Evolutionary conservation across 2,888 invertebrate species (phyloP), one percentile per base, ranked within the genome.

Genomic region (Aphodius granarius): DNA sequence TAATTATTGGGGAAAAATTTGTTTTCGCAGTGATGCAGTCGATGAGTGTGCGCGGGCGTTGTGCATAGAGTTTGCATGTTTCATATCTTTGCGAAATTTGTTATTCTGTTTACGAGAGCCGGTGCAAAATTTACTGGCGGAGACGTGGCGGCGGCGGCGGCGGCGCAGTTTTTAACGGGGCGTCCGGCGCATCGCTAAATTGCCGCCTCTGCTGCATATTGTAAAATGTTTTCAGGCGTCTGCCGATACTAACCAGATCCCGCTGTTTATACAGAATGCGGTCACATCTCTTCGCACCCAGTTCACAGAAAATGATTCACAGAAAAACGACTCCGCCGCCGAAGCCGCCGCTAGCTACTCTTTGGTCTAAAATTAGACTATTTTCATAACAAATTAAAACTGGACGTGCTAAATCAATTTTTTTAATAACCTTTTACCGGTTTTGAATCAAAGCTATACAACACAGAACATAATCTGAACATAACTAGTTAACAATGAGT

Each of bases 241-340:
- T 80, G 82, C 80, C 68, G 83, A 85, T 83, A 83, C 81, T 84
- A 85, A 85, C 85, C 86, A 85, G 85, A 85, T 80, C 78, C 79
- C 78, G 77, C 73, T 85, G 85, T 85, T 85, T 85, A 85, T 80
- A 81, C 80, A 81, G 78, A 81, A 82, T 79, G 80, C 83, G 84
- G 84, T 85, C 85, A 84, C 84, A 85, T 85, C 83, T 85, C 83
- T 85, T 85, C 84, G 81, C 85, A 84, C 84, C 83, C 84, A 83
- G 83, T 83, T 85, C 83, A 84, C 82, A 80, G 81, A 82, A 83
- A 83, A 82, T 82, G 82, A 84, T 85, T 84, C 83, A 82, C 77
- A 82, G 83, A 84, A 84, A 83, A 83, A 82, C 83, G 82, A 80
- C 43, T 43, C 83, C 77, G 80, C 82, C 78, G 80, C 68, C n/a